Percentiles rank a stretch among this genome's conserved stretches.
These are phyloP conservation scores for Origma solitaria DNA, from an alignment of 2,113 vertebrate species.

Conservation along the genomic window DNA sequence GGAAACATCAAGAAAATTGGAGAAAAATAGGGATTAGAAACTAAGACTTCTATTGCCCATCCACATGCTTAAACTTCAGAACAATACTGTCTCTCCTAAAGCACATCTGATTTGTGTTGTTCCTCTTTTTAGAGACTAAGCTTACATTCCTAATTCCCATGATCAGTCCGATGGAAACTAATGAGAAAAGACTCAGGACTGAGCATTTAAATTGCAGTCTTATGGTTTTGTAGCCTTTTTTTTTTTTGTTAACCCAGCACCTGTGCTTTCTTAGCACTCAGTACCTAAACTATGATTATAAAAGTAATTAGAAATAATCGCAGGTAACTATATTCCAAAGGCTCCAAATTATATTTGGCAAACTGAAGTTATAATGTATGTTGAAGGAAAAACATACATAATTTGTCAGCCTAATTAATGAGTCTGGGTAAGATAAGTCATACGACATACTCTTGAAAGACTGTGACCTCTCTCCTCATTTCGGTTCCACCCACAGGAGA, in stretches of 20 bases:
- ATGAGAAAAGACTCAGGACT: background rate
- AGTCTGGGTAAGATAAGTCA: background rate
- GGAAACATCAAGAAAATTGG: background rate
- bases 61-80: background rate
- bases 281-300: background rate
- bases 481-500: background rate
- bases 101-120: background rate
- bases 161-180: background rate
- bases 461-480: background rate
- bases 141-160: background rate
- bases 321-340: background rate
- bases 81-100: background rate
- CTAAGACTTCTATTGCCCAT: background rate
- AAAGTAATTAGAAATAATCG: background rate
- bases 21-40: background rate
- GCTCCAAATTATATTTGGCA: background rate
- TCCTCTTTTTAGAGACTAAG: background rate
- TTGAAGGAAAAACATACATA: background rate
- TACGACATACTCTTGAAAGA: background rate
- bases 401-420: background rate
- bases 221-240: background rate
- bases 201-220: background rate
- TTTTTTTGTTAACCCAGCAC: background rate
- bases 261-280: background rate
- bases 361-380: background rate